Percentiles rank a stretch among this genome's conserved stretches.
These are phyloP conservation scores for Notodonta ziczac DNA, from an alignment of 2,888 invertebrate species.

Conservation along the genomic window DNA sequence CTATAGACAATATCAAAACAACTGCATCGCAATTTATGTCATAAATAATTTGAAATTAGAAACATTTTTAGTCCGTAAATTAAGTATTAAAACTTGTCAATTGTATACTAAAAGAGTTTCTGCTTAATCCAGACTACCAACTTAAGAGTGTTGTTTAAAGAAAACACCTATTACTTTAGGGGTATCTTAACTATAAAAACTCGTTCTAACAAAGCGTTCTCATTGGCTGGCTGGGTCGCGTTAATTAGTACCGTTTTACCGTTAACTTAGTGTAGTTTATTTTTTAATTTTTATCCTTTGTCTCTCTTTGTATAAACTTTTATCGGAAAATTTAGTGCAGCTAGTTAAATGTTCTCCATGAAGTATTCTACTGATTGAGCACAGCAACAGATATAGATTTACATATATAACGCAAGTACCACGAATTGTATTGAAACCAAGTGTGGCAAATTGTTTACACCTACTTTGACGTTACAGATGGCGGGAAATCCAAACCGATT, in stretches of 20 bases:
- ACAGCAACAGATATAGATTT: too few species aligned
- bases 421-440: too few species aligned
- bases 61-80: too few species aligned
- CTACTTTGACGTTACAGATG: too few species aligned
- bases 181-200: slow-evolving; percentile 2
- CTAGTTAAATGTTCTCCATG: too few species aligned
- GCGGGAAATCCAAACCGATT: too few species aligned
- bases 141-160: background rate
- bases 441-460: too few species aligned
- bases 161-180: background rate
- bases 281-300: slow-evolving; percentile 1
- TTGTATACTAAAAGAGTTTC: background rate
- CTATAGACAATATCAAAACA: too few species aligned
- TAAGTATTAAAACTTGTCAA: background rate
- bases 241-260: slow-evolving; percentile 7
- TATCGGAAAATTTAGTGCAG: background rate
- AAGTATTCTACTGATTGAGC: too few species aligned
- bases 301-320: background rate
- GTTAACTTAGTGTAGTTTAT: background rate
- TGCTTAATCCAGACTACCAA: background rate
- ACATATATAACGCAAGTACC: too few species aligned
- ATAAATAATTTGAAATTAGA: too few species aligned
- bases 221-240: slow-evolving; percentile 3
- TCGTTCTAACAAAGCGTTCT: slow-evolving; percentile 3
- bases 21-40: too few species aligned